Conservation (phyloP, 2,888 invertebrate species). For the Melanophora roralis region DNA sequence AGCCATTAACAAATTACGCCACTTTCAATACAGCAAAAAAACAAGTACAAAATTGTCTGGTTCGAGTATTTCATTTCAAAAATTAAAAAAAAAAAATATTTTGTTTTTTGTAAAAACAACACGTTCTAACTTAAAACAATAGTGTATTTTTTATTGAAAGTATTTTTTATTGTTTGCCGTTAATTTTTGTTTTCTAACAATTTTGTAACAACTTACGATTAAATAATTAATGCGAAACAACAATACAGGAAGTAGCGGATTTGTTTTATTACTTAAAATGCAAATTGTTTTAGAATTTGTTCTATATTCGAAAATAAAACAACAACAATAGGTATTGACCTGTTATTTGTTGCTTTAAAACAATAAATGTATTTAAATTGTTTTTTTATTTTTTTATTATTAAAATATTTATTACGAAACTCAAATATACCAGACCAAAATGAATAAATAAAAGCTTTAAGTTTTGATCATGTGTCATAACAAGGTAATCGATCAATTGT, state of each 20-base stretch:
- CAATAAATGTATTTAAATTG: not conserved
- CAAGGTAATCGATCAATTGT: conserved; percentile 29
- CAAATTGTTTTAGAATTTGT: not conserved
- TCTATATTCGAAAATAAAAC: not conserved
- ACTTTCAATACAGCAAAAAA: not conserved
- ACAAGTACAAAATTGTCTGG: not conserved
- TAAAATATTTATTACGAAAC: too few species aligned
- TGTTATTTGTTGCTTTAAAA: not conserved
- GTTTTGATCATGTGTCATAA: conserved; percentile 31
- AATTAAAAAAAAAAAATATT: conserved; percentile 13
- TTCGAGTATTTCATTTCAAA: not conserved
- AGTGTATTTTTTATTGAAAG: conserved; percentile 1
- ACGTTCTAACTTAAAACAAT: conserved; percentile 10
- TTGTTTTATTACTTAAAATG: conserved; percentile 4
- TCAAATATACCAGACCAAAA: too few species aligned
- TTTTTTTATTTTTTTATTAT: not conserved
- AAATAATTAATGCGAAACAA: conserved; percentile 7
- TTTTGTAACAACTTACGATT: not conserved
- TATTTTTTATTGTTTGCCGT: conserved; percentile 6
- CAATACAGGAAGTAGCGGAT: conserved; percentile 31
- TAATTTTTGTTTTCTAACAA: not conserved
- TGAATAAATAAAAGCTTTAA: too few species aligned
- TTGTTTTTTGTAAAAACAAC: not conserved
- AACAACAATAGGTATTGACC: not conserved
- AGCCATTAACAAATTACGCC: not conserved